phyloP scores from a whole-genome alignment of 2,888 invertebrate genomes.

The Meganola albula region DNA sequence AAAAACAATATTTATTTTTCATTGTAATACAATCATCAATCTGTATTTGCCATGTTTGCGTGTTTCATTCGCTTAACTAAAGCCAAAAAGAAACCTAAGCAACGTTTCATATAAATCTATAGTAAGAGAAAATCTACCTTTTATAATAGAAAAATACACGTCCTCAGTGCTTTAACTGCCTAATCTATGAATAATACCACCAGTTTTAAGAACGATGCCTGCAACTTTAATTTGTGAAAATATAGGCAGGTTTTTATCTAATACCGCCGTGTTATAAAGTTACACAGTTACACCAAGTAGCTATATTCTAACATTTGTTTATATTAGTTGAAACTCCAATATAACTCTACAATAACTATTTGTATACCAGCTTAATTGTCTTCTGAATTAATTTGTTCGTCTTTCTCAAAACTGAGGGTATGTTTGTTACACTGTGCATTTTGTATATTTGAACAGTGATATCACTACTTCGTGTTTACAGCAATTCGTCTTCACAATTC shows the following conservation, averaged over 20 bases:
- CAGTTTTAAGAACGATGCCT: slow-evolving; percentile 19
- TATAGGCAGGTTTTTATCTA: too few relatives aligned
- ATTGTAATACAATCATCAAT: slow-evolving; percentile 42
- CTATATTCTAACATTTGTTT: too few relatives aligned
- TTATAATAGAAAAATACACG: slow-evolving; percentile 75
- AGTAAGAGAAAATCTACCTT: slow-evolving; percentile 51
- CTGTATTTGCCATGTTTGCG: slow-evolving; percentile 34
- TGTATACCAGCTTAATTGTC: too few relatives aligned
- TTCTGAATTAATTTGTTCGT: slow-evolving; percentile 11
- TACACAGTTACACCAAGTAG: too few relatives aligned
- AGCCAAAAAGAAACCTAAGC: slow-evolving; percentile 60
- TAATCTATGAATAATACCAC: slow-evolving; percentile 40
- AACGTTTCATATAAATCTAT: slow-evolving; percentile 39
- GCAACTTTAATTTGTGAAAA: too few relatives aligned
- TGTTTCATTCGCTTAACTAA: slow-evolving; percentile 37
- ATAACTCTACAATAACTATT: too few relatives aligned
- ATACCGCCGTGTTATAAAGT: too few relatives aligned
- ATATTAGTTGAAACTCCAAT: too few relatives aligned
- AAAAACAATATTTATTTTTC: slow-evolving; percentile 59
- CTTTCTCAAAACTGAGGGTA: slow-evolving; percentile 19
- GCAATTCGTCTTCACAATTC: too few relatives aligned
- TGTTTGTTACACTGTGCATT: slow-evolving; percentile 48
- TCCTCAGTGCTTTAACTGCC: slow-evolving; percentile 67
- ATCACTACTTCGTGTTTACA: slow-evolving; percentile 37
- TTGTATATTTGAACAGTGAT: slow-evolving; percentile 40